Evolutionary conservation across 2,113 vertebrate species (phyloP).

Genomic region (Neomonachus schauinslandi): DNA sequence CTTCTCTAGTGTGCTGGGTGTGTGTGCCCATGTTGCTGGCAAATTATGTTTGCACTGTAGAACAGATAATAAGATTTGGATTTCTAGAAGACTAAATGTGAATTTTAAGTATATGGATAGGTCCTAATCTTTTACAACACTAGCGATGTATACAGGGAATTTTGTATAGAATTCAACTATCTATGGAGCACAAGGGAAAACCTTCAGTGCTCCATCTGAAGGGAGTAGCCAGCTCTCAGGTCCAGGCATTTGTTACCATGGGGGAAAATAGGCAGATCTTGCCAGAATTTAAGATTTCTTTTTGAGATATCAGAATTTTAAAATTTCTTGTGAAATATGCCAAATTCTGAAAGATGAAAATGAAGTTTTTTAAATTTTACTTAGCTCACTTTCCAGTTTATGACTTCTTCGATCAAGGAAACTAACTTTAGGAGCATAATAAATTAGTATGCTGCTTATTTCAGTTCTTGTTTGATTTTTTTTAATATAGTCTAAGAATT

Average conservation of each 20-base stretch:
- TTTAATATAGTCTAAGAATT: not conserved
- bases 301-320: not conserved
- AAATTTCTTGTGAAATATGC: not conserved
- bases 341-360: not conserved
- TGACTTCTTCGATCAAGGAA: slow-evolving; percentile 18
- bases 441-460: not conserved
- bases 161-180: not conserved
- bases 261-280: not conserved
- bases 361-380: slow-evolving; percentile 22
- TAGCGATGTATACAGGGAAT: not conserved
- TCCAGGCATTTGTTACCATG: not conserved
- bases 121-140: not conserved
- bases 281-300: not conserved
- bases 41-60: not conserved
- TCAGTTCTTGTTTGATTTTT: not conserved
- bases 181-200: not conserved
- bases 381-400: slow-evolving; percentile 29
- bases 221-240: not conserved
- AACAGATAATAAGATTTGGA: not conserved
- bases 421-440: not conserved
- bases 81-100: not conserved
- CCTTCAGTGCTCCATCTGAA: rapidly evolving
- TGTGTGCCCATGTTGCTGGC: not conserved
- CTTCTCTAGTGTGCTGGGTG: not conserved
- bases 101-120: not conserved